Evolutionary conservation across 1,140 invertebrate species (phyloP), one percentile per base, ranked within the genome.

Genomic region (Gonioctena quinquepunctata): DNA sequence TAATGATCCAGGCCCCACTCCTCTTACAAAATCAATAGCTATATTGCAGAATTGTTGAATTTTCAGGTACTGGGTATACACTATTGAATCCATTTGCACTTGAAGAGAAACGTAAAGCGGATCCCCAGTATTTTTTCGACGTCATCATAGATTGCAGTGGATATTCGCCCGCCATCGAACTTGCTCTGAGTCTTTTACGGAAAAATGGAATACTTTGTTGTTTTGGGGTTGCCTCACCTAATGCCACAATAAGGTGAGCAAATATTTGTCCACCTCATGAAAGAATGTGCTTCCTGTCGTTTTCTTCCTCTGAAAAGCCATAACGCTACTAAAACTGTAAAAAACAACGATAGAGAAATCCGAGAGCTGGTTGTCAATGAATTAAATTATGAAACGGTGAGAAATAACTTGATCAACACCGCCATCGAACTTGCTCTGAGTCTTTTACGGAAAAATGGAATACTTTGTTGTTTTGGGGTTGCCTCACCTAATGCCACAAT

Each of bases 81-180:
- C 1, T 86, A 1, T 73, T 87, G 8, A 84, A 81, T 22, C 89
- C 90, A 0, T 80, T 84, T 8, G 83, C 89, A 22, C 72, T 91
- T 33, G 83, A 86, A 22, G 71, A 79, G 11, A 83, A 84, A 6
- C 81, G 84, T 26, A 72, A 81, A 8, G 75, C 76, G 54, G 33
- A 42, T n/a, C 13, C 11, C 3, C 13, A 42, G 11, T 42, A n/a
- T 4, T 48, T 80, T 0, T 90, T 88, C 72, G 88, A 91, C 74
- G 79, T 91, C 3, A 87, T 88, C 6, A 82, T 91, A 2, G 91
- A 92, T 72, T 91, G 90, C 68, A 91, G 90, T 77, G 90, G 90
- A 21, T 85, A 81, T 59, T 85, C 83, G 5, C 82, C 85, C 21
- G 88, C 87, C 1, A 86, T 89, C 42, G 86, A 89, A 76, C 77